A percentile compares a stretch with the other conserved stretches of the same genome.
Conservation (phyloP, 2,888 invertebrate species). For the Torymus auratus region DNA sequence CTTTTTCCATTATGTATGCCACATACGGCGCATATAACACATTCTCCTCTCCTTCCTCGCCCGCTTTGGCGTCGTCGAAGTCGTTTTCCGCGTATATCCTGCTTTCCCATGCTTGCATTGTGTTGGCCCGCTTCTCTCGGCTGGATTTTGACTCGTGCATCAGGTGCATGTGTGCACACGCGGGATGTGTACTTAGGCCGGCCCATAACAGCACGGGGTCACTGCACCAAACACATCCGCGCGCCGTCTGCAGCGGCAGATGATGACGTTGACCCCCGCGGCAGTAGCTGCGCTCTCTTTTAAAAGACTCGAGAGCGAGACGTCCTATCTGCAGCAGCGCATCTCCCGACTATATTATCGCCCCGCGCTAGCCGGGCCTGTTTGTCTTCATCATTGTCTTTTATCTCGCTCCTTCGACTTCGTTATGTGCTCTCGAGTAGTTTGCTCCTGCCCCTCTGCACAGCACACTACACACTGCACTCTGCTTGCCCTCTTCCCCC, state of each 20-base stretch:
- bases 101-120: constrained; percentile 6
- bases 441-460: not conserved
- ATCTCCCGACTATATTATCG: constrained; percentile 7
- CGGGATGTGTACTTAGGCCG: not conserved
- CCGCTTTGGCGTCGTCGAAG: not conserved
- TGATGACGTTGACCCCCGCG: constrained; percentile 47
- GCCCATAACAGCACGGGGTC: constrained; percentile 60
- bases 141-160: not conserved
- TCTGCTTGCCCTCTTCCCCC: not conserved
- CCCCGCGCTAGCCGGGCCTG: constrained; percentile 18
- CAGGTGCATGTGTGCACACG: not conserved
- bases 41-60: not conserved
- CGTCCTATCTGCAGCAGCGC: constrained; percentile 23
- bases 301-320: constrained; percentile 6
- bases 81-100: constrained; percentile 2
- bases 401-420: constrained; percentile 44
- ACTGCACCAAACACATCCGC: constrained; percentile 64
- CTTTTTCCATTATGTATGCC: constrained; percentile 8
- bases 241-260: not conserved
- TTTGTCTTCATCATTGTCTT: constrained; percentile 55
- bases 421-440: constrained; percentile 22
- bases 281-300: constrained; percentile 54
- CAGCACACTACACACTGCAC: too few species aligned
- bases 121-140: not conserved
- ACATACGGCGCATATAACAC: not conserved